Evolutionary conservation across 2,113 vertebrate species (phyloP).

Genomic region (Hippocampus abdominalis): DNA sequence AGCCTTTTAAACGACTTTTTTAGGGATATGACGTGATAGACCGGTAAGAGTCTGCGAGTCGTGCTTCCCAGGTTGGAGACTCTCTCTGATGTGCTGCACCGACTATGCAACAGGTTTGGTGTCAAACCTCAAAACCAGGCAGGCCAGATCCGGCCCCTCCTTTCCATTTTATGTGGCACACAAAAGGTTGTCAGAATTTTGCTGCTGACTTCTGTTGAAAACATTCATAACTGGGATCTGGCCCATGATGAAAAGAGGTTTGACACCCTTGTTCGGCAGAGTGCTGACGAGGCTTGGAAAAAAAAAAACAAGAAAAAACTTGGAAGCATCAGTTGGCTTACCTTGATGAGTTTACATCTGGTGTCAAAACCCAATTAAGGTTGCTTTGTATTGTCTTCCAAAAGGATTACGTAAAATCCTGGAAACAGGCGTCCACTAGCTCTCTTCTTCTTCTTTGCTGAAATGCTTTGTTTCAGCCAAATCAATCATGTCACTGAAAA

Average conservation of each 20-base stretch:
- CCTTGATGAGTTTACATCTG: conserved; percentile 41
- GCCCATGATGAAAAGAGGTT: neutral
- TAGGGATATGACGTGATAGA: conserved; percentile 9
- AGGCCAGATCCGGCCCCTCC: neutral
- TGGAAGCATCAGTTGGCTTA: conserved; percentile 27
- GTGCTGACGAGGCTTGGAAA: conserved; percentile 42
- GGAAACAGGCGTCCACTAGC: conserved; percentile 12
- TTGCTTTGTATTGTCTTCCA: conserved; percentile 21
- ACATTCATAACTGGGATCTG: no score
- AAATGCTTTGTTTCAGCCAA: neutral
- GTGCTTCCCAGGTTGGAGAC: conserved; percentile 8
- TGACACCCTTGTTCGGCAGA: conserved; percentile 19
- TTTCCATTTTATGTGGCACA: neutral
- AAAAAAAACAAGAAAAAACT: conserved; percentile 33
- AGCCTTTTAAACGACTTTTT: neutral
- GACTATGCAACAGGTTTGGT: neutral
- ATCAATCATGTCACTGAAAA: conserved; percentile 10
- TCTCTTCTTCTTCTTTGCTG: conserved; percentile 6
- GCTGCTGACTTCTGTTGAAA: no score
- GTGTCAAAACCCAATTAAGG: conserved; percentile 49
- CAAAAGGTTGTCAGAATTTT: no score
- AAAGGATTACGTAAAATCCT: conserved; percentile 32
- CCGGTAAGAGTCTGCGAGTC: conserved; percentile 9
- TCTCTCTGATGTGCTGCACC: conserved; percentile 40
- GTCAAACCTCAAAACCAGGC: neutral